Evolutionary conservation across 2,113 vertebrate species (phyloP), one percentile per base, ranked within the genome.

Genomic region (Oreochromis aureus): DNA sequence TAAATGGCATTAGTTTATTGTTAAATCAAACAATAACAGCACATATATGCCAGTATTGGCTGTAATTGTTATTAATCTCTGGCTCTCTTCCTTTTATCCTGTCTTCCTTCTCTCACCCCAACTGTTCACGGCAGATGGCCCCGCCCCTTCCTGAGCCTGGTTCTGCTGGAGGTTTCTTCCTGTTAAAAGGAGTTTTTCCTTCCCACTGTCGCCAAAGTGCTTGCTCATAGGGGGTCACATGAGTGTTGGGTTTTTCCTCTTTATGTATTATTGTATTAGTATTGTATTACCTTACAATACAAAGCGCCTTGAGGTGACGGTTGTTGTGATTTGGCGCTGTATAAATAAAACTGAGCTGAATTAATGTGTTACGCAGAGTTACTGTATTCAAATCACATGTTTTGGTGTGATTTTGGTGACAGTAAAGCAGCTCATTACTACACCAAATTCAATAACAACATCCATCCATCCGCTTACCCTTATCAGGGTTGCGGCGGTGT

Each of bases 261-360:
- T 34, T 6, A 63, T 63, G 16, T 34, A 34, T 63, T 61, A 61
- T 34, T 61, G 8, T 4, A 61, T 61, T 18, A 61, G 32, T 59
- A 61, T 32, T 61, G 58, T 34, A 61, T 19, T 34, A 11, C 30
- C 16, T 63, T 63, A 63, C 3, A 63, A 19, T 0, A 59, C 7
- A 58, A 58, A 58, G 56, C 0, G 15, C 24, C 13, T 58, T 58
- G 7, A 58, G 56, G 13, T 0, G 13, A 58, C 56, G 15, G 0
- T 32, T 19, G 58, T 34, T 34, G 9, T 7, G 30, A 63, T 63
- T 63, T 34, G 59, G 30, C 0, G 30, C 16, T 19, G 0, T 63
- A 0, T 11, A 19, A 34, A 34, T 34, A 63, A 6, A 63, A 63
- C 0, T 34, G 0, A 34, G 6, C 11, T 19, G 59, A 63, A 34